These are phyloP conservation scores for Drosophila azteca DNA, from an alignment of 1,140 invertebrate species.

Conservation along the genomic window DNA sequence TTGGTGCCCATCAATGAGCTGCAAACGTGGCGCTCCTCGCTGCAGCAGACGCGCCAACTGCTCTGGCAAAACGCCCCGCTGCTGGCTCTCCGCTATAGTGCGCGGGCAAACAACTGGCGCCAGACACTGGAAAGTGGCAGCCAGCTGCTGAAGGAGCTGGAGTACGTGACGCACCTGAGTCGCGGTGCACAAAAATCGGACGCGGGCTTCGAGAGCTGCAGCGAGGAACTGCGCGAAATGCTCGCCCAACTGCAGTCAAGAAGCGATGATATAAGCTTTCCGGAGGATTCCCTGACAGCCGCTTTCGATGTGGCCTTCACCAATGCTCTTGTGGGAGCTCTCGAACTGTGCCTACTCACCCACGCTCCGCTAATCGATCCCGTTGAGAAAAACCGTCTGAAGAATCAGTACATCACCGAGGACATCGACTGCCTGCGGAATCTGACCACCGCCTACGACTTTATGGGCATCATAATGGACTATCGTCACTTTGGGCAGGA, in stretches of 20 bases:
- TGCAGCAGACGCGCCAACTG: conserved; percentile 62
- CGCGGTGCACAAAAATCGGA: conserved; percentile 31
- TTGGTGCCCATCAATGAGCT: conserved; percentile 69
- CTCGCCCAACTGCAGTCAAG: conserved; percentile 18
- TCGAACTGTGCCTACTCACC: conserved; percentile 84
- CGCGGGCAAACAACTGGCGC: conserved; percentile 28
- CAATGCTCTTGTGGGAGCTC: conserved; percentile 65
- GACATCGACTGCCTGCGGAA: conserved; percentile 84
- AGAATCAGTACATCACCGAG: conserved; percentile 87
- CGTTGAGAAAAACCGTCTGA: conserved; percentile 88
- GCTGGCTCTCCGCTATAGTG: conserved; percentile 16
- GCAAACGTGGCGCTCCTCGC: conserved; percentile 55
- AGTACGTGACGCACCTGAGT: conserved; percentile 37
- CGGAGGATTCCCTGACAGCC: background rate
- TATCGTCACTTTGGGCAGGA: conserved; percentile 73
- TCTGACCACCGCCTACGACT: conserved; percentile 63
- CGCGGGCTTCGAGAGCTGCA: conserved; percentile 48
- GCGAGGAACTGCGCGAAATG: conserved; percentile 24
- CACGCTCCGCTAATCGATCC: conserved; percentile 88
- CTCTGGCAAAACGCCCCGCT: conserved; percentile 69
- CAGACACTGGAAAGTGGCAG: conserved; percentile 23
- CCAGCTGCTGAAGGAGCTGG: conserved; percentile 62
- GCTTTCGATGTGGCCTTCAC: conserved; percentile 50
- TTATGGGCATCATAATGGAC: conserved; percentile 75
- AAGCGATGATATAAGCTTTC: background rate